Evolutionary conservation across 1,140 invertebrate species (phyloP).

Genomic region (Dendroctonus valens): DNA sequence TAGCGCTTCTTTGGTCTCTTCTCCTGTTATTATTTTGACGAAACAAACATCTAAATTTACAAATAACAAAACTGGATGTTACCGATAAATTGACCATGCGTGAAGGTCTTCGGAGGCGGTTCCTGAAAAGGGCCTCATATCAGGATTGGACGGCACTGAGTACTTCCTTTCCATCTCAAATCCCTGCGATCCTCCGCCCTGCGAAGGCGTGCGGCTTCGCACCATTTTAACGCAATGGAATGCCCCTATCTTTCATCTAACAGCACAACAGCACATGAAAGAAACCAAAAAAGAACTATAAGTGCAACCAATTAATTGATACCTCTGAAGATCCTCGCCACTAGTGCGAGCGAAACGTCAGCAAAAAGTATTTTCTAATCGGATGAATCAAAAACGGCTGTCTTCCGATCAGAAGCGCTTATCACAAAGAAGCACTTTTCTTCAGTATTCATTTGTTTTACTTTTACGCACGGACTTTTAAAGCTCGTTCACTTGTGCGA

Average conservation of each 20-base stretch:
- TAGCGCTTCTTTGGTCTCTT: too few relatives aligned
- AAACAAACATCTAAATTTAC: too few relatives aligned
- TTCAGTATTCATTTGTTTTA: too few relatives aligned
- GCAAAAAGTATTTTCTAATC: neutral
- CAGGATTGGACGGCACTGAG: conserved; percentile 75
- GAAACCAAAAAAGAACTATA: neutral
- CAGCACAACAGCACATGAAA: conserved; percentile 12
- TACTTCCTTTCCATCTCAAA: conserved; percentile 75
- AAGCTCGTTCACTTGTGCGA: too few relatives aligned
- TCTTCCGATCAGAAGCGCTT: too few relatives aligned
- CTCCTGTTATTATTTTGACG: too few relatives aligned
- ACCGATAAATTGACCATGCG: conserved; percentile 94
- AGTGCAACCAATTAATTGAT: neutral
- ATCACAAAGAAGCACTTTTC: too few relatives aligned
- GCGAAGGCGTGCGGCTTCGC: conserved; percentile 48
- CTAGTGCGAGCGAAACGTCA: neutral
- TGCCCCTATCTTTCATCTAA: conserved; percentile 13
- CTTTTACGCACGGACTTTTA: too few relatives aligned
- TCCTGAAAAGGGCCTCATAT: conserved; percentile 59
- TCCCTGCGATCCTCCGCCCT: conserved; percentile 54
- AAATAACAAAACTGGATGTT: conserved; percentile 10
- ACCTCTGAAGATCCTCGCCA: neutral
- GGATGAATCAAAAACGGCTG: too few relatives aligned
- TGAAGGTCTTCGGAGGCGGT: conserved; percentile 83
- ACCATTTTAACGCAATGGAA: conserved; percentile 39